Percentiles rank a stretch among this genome's conserved stretches.
Evolutionary conservation across 2,113 vertebrate species (phyloP).

Genomic region (Pollimyrus isidori): DNA sequence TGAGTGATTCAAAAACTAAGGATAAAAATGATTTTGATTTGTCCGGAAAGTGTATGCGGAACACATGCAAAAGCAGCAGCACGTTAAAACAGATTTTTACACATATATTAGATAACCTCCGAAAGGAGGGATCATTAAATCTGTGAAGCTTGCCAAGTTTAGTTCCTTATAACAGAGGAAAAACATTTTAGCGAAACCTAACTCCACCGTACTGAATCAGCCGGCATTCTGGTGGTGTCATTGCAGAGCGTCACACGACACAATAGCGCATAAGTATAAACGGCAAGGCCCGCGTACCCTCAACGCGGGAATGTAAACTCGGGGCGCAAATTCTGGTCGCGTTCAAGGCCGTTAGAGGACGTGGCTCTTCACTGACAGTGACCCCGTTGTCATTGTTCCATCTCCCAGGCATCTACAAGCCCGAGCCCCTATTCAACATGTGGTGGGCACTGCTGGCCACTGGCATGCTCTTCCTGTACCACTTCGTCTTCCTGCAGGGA

Average conservation of each 20-base stretch:
- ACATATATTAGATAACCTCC: background rate
- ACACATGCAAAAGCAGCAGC: background rate
- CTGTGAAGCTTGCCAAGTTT: background rate
- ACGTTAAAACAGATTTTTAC: background rate
- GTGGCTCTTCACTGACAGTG: background rate
- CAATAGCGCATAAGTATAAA: background rate
- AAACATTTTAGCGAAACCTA: background rate
- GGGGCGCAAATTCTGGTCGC: background rate
- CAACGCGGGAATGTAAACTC: background rate
- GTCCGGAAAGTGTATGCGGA: background rate
- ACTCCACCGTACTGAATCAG: background rate
- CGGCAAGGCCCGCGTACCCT: background rate
- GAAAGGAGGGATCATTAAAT: background rate
- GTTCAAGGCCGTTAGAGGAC: background rate
- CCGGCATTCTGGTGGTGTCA: background rate
- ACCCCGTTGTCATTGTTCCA: background rate
- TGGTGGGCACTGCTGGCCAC: conserved; percentile 90
- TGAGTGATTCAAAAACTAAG: background rate
- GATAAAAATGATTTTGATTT: background rate
- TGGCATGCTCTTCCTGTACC: conserved; percentile 94
- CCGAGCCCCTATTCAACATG: conserved; percentile 85
- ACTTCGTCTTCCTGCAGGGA: conserved; percentile 84
- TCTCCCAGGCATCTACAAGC: conserved; percentile 80
- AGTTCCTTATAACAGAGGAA: background rate
- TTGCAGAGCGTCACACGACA: background rate